Percentiles rank a stretch among this genome's conserved stretches.
Conservation (phyloP, 2,888 invertebrate species). For the Nymphalis urticae region DNA sequence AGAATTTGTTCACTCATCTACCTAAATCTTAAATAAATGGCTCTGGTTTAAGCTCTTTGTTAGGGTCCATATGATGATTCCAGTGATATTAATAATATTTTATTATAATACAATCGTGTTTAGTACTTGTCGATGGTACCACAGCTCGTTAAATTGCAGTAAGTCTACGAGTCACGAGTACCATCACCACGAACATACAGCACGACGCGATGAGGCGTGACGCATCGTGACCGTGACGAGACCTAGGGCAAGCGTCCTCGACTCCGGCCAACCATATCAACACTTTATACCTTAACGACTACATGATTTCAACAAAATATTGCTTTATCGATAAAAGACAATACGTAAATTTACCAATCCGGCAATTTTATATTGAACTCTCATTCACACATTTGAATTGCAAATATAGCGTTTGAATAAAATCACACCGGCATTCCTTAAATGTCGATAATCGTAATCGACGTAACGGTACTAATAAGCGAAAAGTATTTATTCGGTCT, state of each 20-base stretch:
- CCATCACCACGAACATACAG: slow-evolving; percentile 26
- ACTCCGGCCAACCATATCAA: slow-evolving; percentile 63
- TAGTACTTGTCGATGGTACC: neutral
- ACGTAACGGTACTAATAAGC: slow-evolving; percentile 22
- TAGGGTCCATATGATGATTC: neutral
- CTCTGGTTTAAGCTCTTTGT: neutral
- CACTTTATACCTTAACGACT: slow-evolving; percentile 13
- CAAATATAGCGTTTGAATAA: slow-evolving; percentile 20
- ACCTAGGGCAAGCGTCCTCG: slow-evolving; percentile 62
- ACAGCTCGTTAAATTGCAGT: neutral
- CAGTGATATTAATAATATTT: neutral
- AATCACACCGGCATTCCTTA: slow-evolving; percentile 21
- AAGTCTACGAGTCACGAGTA: slow-evolving; percentile 22
- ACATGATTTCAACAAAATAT: neutral
- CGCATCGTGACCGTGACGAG: slow-evolving; percentile 62
- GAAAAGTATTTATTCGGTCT: slow-evolving; percentile 20
- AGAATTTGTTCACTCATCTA: no score
- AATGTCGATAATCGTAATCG: slow-evolving; percentile 12
- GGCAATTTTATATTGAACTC: neutral
- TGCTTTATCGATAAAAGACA: neutral
- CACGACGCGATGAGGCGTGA: slow-evolving; percentile 66
- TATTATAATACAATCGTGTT: no score
- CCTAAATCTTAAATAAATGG: no score
- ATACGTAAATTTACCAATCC: neutral
- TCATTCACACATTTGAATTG: slow-evolving; percentile 17